Base-by-base conservation (phyloP, 1,140 invertebrate genomes). In the Apolygus lucorum region DNA sequence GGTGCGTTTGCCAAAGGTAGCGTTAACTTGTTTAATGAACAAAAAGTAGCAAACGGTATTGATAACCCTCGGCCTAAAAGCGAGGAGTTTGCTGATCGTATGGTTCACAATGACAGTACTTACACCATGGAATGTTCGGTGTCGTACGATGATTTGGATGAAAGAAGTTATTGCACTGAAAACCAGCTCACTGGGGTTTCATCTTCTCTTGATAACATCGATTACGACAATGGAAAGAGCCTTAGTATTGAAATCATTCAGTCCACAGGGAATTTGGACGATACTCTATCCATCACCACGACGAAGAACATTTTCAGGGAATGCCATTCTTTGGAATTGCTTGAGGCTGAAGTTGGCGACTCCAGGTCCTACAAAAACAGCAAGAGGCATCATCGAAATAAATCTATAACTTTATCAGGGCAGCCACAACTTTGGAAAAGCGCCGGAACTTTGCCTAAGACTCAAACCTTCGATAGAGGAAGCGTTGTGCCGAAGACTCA, bases 271-370 rank as follows among this genome's bases (percentile, higher is more conserved):
- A 72, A 72, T 59, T 63, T 72, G 22, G 71, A 72, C 59, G 71
- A 72, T 14, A 72, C 71, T 11, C 49, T 72, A n/a, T 63, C 68
- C 11, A 63, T 72, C 52, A 69, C 71, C 28, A 74, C 73, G 0
- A 72, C 70, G 26, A 71, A 73, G 52, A 71, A 69, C 64, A 52
- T 72, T 27, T 73, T 71, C 29, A 68, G 66, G 28, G 72, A 76
- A 71, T 72, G 72, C 17, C 73, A 74, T 54, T 76, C 75, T 13
- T 65, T 76, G 14, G 75, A 76, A 28, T 34, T 68, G 4, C 52
- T 75, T 1, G 74, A 72, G 25, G 70, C 71, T 26, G 27, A 28
- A 1, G 68, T 68, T 14, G 68, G 42, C 26, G 67, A 42, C 24
- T 28, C 34, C 4, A 21, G 17, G 17, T 69, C 28, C 8, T 69